Base-by-base conservation (phyloP, 2,888 invertebrate genomes). In the Sinopyrophorus schimmeli region DNA sequence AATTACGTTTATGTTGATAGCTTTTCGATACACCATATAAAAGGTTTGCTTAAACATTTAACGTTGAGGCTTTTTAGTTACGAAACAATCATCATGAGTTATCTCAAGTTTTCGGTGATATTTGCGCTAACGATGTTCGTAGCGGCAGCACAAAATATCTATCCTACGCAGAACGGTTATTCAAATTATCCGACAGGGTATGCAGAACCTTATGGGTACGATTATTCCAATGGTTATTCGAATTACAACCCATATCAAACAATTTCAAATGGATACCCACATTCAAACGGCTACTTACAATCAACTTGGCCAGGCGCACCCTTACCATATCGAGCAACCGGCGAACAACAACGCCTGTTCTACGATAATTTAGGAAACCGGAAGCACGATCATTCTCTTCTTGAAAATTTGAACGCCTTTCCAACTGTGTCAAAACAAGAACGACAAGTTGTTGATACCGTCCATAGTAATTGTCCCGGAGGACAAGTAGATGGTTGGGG, bases 371-470 rank as follows among this genome's bases (percentile, higher is more conserved):
- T 37, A 7, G 26, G 24, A 15, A 14, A 24, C 14, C 14, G 37
- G 5, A 37, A 24, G 15, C 37, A 37, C 16, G 37, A 37, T 15
- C 23, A 26, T 12, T 37, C 37, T 6, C 17, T 37, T 5, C 15
- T 37, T 1, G 37, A 37, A 37, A 37, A 37, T 26, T 26, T 37
- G 15, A 37, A 37, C 9, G 17, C 14, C 9, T 37, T 24, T n/a
- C 37, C 37, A 4, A 24, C 24, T 3, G 37, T 37, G 3, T 15
- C 12, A 14, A 37, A 37, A 9, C 12, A 15, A 3, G 24, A 24
- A 3, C n/a, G 10, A n/a, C 24, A n/a, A 3, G 24, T 24, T 3
- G 5, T 20, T 20, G 6, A 5, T 5, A 3, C 4, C 3, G 3
- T n/a, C 3, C 24, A 7, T 24, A 24, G 3, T 24, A n/a, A n/a